Percentiles rank a stretch among this genome's conserved stretches.
These are phyloP conservation scores for Pseudopipra pipra DNA, from an alignment of 2,113 vertebrate species.

Conservation along the genomic window DNA sequence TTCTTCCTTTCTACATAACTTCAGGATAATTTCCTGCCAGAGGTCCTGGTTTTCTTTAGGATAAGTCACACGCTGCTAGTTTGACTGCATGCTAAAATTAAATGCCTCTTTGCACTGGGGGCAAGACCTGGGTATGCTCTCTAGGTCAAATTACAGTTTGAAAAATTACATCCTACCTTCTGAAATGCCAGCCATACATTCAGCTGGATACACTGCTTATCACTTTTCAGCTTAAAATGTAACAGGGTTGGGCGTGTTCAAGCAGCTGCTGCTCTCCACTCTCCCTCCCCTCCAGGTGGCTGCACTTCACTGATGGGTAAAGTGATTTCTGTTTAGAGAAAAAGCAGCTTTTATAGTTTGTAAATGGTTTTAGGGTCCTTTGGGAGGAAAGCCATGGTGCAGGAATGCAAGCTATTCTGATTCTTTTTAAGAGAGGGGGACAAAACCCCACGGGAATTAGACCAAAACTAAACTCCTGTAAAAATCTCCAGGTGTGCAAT, in stretches of 20 bases:
- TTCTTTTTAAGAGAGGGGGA: neutral
- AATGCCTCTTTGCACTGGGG: conserved; percentile 2
- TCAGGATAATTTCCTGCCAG: conserved; percentile 24
- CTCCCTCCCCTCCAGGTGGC: conserved; percentile 34
- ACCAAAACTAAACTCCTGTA: conserved; percentile 33
- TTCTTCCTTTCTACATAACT: neutral
- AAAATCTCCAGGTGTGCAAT: conserved; percentile 28
- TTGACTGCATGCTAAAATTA: conserved; percentile 9
- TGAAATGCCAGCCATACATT: neutral
- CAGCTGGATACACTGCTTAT: neutral
- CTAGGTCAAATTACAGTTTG: conserved; percentile 12
- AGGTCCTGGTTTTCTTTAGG: conserved; percentile 24
- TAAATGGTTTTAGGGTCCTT: conserved; percentile 55
- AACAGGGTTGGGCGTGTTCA: neutral
- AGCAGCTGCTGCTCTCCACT: conserved; percentile 23
- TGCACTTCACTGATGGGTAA: conserved; percentile 36
- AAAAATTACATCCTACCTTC: conserved; percentile 39
- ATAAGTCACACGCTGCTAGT: neutral
- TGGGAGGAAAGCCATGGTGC: conserved; percentile 35
- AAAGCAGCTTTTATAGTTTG: conserved; percentile 57
- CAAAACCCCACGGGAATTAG: neutral
- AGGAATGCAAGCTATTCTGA: conserved; percentile 59
- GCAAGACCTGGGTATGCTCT: neutral
- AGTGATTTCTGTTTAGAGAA: conserved; percentile 65
- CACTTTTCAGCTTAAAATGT: conserved; percentile 9